phyloP scores from a whole-genome alignment of 2,113 vertebrate species.

The Bungarus multicinctus region DNA sequence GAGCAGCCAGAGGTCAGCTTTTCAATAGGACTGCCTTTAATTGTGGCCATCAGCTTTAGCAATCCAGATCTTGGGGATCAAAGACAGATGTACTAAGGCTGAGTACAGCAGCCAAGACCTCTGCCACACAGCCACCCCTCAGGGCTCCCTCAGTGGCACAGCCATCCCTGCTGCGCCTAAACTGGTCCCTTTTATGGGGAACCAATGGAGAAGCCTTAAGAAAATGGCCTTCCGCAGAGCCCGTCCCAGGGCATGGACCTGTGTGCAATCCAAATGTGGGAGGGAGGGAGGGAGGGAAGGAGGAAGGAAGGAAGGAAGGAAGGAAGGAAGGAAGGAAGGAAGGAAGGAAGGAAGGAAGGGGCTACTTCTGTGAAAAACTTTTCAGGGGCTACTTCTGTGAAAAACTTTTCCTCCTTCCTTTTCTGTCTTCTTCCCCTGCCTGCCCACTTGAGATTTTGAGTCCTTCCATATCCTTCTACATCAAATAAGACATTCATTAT shows the following conservation, averaged over 20 bases:
- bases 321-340: too few relatives aligned
- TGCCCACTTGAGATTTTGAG: background rate
- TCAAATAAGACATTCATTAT: constrained; percentile 70
- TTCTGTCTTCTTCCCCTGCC: background rate
- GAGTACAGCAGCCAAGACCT: constrained; percentile 46
- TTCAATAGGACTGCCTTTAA: constrained; percentile 79
- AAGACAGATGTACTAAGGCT: constrained; percentile 74
- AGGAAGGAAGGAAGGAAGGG: background rate
- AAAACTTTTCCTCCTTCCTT: background rate
- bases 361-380: background rate
- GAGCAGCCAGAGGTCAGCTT: constrained; percentile 81
- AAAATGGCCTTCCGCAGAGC: constrained; percentile 25
- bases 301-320: too few relatives aligned
- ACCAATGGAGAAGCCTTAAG: constrained; percentile 39
- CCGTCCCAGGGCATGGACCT: constrained; percentile 32
- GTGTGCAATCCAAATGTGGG: constrained; percentile 30
- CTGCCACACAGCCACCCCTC: constrained; percentile 71
- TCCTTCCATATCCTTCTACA: background rate
- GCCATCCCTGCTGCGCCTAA: constrained; percentile 54
- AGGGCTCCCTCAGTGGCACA: constrained; percentile 37
- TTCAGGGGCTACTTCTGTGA: background rate
- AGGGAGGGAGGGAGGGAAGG: too few relatives aligned
- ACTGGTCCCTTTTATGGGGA: background rate
- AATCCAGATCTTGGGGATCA: constrained; percentile 73
- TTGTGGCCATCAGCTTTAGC: constrained; percentile 78